Conservation (phyloP, 2,888 invertebrate genomes). For the Lissonota sp. region DNA sequence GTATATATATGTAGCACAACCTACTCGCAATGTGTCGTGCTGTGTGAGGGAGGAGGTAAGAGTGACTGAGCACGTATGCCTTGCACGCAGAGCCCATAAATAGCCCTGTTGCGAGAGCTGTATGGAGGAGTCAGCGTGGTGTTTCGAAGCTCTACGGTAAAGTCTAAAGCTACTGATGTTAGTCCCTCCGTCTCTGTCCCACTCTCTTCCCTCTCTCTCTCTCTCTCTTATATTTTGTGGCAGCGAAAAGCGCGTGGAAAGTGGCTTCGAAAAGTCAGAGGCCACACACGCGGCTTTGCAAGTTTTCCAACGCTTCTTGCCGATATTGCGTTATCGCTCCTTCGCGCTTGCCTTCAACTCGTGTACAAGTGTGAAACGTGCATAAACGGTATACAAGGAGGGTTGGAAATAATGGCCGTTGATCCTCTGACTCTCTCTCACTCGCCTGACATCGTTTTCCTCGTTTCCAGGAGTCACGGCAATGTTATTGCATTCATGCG, state of each 20-base stretch:
- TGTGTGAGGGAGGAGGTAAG: slow-evolving; percentile 46
- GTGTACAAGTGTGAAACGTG: slow-evolving; percentile 9
- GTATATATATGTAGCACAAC: not conserved
- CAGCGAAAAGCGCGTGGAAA: slow-evolving; percentile 67
- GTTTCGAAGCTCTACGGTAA: slow-evolving; percentile 28
- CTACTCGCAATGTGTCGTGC: slow-evolving; percentile 29
- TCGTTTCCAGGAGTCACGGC: slow-evolving; percentile 1
- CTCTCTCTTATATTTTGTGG: slow-evolving; percentile 57
- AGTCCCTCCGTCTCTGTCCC: slow-evolving; percentile 11
- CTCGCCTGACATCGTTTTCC: slow-evolving; percentile 15
- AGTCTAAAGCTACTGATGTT: slow-evolving; percentile 50
- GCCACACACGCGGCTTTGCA: slow-evolving; percentile 71
- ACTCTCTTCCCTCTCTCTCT: slow-evolving; percentile 32
- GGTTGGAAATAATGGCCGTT: slow-evolving; percentile 35
- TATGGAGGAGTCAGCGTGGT: slow-evolving; percentile 59
- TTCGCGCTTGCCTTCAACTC: slow-evolving; percentile 58
- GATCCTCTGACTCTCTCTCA: slow-evolving; percentile 17
- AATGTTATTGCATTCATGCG: slow-evolving; percentile 8
- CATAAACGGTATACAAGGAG: slow-evolving; percentile 5
- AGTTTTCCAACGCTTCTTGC: slow-evolving; percentile 67
- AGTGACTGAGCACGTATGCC: slow-evolving; percentile 74
- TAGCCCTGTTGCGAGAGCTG: slow-evolving; percentile 72
- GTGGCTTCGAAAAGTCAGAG: slow-evolving; percentile 72
- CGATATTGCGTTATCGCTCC: slow-evolving; percentile 78
- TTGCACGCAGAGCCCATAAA: slow-evolving; percentile 79